Conservation (phyloP, 2,888 invertebrate genomes). For the Coelopa pilipes region DNA sequence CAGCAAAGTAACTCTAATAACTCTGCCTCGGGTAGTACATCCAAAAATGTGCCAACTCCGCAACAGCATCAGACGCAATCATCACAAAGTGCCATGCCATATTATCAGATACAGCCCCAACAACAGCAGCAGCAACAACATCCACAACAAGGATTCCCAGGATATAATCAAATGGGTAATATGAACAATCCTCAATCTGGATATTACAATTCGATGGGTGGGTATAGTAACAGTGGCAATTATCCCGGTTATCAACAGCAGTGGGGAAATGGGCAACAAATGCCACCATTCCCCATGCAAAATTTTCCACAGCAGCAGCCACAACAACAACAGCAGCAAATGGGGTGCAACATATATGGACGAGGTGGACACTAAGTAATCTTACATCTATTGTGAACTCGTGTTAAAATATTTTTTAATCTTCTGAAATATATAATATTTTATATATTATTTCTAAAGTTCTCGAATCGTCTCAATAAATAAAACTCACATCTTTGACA, state of each 20-base stretch:
- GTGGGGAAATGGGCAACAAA: slow-evolving; percentile 43
- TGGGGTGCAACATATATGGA: slow-evolving; percentile 55
- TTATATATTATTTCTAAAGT: slow-evolving; percentile 11
- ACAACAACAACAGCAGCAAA: slow-evolving; percentile 41
- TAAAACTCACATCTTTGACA: background rate
- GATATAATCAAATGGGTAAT: slow-evolving; percentile 45
- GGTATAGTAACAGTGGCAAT: slow-evolving; percentile 46
- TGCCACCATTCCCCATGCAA: slow-evolving; percentile 45
- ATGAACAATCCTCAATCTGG: slow-evolving; percentile 38
- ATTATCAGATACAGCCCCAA: slow-evolving; percentile 49
- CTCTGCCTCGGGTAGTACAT: slow-evolving; percentile 16
- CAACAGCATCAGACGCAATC: slow-evolving; percentile 39
- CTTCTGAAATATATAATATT: slow-evolving; percentile 6
- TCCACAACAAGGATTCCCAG: slow-evolving; percentile 35
- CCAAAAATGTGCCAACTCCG: slow-evolving; percentile 16
- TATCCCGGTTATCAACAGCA: slow-evolving; percentile 42
- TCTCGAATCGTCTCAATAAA: slow-evolving; percentile 5
- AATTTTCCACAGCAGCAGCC: slow-evolving; percentile 46
- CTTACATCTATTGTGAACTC: no score
- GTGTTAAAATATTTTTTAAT: no score
- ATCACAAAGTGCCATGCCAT: slow-evolving; percentile 43
- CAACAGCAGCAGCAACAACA: slow-evolving; percentile 45
- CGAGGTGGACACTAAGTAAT: slow-evolving; percentile 43
- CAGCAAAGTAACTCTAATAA: slow-evolving; percentile 61
- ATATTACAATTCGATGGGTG: slow-evolving; percentile 44